Base-by-base conservation (phyloP, 1,140 invertebrate species). In the Polypedilum pembai region DNA sequence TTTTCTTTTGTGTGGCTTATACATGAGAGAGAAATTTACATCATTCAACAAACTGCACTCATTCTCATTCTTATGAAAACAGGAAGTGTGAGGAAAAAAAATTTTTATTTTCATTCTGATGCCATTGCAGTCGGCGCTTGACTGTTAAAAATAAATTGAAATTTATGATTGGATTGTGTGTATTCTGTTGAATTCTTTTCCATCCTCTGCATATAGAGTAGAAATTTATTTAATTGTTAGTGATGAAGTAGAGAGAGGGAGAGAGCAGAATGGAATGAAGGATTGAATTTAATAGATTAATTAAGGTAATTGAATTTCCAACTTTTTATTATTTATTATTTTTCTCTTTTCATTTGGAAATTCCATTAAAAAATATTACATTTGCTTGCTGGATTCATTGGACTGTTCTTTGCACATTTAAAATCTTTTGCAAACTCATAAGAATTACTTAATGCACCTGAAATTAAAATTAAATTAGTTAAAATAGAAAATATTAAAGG, bases 201-300 rank as follows among this genome's bases (percentile, higher is more conserved):
- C 24, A 33, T 33, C 5, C 65, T 69, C 17, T 69, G 20, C 65
- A 18, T 18, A 69, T 21, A 20, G 17, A 69, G 17, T 18, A 21
- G 12, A 20, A 21, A 21, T 18, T 8, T 12, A 15, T 56, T 56
- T 69, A 69, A 69, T 69, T 69, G 65, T 20, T 69, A 69, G 65
- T 69, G 65, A 69, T 69, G 65, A 69, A 69, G 65, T 18, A 5
- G 65, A 8, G 5, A 20, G 8, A 69, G 8, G 20, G 3, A 18
- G 20, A 17, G 18, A 7, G 8, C 63, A 66, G 63, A 18, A 20
- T 69, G 10, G 12, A 18, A 69, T n/a, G 17, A 69, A 69, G 17
- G 20, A 69, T 69, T 69, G 17, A 69, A 69, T 69, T 69, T 18
- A 69, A 69, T 56, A 69, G 20, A 69, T 69, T 69, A 69, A 69